These are phyloP conservation scores for Nymphalis c-album DNA, from an alignment of 2,888 invertebrate genomes.

Conservation along the genomic window DNA sequence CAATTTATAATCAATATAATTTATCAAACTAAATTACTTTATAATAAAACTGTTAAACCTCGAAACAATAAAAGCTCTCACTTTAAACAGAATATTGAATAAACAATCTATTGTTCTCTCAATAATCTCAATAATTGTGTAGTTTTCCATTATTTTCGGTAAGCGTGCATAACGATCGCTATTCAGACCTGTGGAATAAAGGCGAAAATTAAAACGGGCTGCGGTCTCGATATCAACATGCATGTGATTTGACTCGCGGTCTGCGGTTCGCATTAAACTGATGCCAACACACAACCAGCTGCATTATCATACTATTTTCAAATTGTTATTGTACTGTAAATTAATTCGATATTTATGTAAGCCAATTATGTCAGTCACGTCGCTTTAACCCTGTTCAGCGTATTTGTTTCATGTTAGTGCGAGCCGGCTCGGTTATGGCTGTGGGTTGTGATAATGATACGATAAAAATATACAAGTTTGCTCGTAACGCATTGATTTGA, in stretches of 20 bases:
- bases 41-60: too few species aligned
- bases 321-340: conserved; percentile 8
- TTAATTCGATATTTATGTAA: conserved; percentile 11
- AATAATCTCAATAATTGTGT: conserved; percentile 5
- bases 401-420: conserved; percentile 2
- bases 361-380: conserved; percentile 5
- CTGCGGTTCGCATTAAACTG: conserved; percentile 20
- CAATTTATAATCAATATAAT: too few species aligned
- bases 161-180: background rate
- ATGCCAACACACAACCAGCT: conserved; percentile 5
- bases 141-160: conserved; percentile 31
- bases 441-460: background rate
- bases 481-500: too few species aligned
- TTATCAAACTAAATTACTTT: too few species aligned
- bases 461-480: too few species aligned
- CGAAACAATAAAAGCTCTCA: too few species aligned
- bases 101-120: background rate
- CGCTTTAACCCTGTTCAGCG: conserved; percentile 9
- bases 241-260: conserved; percentile 30
- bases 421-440: background rate
- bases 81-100: too few species aligned
- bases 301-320: conserved; percentile 21
- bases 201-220: conserved; percentile 21
- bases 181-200: conserved; percentile 19
- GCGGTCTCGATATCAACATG: conserved; percentile 29